These are phyloP conservation scores for Saturnia pavonia DNA, from an alignment of 2,888 invertebrate genomes.

Conservation along the genomic window DNA sequence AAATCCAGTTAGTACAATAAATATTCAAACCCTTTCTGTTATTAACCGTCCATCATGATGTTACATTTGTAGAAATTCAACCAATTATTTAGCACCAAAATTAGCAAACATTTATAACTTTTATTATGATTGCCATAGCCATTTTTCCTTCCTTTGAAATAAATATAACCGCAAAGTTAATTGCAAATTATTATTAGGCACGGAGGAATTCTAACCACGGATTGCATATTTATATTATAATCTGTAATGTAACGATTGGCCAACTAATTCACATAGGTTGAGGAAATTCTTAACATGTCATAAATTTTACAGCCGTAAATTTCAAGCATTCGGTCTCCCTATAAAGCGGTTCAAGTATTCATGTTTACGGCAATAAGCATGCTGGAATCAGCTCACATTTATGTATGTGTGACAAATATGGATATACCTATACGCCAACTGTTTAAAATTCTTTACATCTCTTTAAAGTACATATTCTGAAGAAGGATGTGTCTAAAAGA, in stretches of 20 bases:
- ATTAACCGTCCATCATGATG: neutral
- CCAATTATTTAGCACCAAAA: no score
- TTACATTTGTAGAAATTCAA: neutral
- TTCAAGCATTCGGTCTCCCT: neutral
- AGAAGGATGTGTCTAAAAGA: slow-evolving; percentile 42
- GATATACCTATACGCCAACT: slow-evolving; percentile 23
- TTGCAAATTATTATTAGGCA: neutral
- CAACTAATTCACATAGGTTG: neutral
- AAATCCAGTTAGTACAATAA: slow-evolving; percentile 12
- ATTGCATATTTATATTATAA: neutral
- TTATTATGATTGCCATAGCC: neutral
- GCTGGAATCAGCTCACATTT: slow-evolving; percentile 10
- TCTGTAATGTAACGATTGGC: neutral
- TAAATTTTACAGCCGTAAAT: neutral
- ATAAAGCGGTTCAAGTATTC: neutral
- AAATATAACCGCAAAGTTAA: neutral
- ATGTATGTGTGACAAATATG: slow-evolving; percentile 14
- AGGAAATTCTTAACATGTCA: slow-evolving; percentile 2
- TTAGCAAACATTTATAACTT: no score
- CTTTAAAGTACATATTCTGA: slow-evolving; percentile 33
- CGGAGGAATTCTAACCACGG: neutral
- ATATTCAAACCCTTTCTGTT: slow-evolving; percentile 10
- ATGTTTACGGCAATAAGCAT: slow-evolving; percentile 1
- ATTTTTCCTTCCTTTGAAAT: neutral
- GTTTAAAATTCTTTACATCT: slow-evolving; percentile 44